A percentile compares a stretch with the other conserved stretches of the same genome.
These are phyloP conservation scores for Palythoa grandis DNA, from an alignment of 92 coral and sea anemone species.

Conservation along the genomic window DNA sequence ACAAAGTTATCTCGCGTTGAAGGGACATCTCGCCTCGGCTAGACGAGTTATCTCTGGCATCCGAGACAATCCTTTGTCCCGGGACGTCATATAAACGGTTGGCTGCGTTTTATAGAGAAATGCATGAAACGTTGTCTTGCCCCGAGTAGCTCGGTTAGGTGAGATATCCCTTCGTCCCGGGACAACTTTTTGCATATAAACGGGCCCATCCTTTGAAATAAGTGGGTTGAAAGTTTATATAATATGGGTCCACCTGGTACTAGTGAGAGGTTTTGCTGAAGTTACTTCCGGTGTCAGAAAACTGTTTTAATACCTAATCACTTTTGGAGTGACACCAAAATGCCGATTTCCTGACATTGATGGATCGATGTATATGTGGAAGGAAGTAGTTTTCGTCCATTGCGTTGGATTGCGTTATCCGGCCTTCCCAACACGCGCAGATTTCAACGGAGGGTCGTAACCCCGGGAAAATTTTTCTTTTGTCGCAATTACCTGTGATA, in stretches of 20 bases:
- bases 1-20: no score
- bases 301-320: neutral
- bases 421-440: neutral
- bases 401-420: conserved; percentile 13
- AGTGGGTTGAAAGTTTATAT: no score
- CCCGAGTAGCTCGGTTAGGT: no score
- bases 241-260: neutral
- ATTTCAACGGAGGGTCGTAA: neutral
- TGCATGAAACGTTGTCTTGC: no score
- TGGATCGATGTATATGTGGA: conserved; percentile 27
- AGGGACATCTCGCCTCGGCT: no score
- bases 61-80: no score
- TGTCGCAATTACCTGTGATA: neutral
- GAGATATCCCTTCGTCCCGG: no score
- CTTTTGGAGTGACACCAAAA: conserved; percentile 23
- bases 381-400: conserved; percentile 41
- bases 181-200: no score
- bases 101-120: no score
- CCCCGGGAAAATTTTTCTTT: neutral
- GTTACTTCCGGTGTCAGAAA: conserved; percentile 17
- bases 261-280: neutral
- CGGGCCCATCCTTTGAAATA: no score
- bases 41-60: no score
- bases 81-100: no score
- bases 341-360: conserved; percentile 67